phyloP scores from a whole-genome alignment of 2,888 invertebrate genomes.

The Ctena decussata region DNA sequence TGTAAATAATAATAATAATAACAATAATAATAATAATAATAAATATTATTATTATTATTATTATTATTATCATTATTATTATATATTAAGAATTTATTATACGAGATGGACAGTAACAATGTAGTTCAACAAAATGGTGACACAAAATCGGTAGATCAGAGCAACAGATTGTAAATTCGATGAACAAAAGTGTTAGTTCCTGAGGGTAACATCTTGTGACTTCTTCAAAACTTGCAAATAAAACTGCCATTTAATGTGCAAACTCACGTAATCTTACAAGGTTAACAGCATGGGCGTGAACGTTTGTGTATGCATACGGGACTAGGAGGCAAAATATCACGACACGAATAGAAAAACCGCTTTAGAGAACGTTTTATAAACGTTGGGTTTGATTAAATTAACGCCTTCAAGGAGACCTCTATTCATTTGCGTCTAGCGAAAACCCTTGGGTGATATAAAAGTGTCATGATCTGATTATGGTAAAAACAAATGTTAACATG shows the following conservation, averaged over 20 bases:
- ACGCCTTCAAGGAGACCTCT: neutral
- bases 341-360: neutral
- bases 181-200: neutral
- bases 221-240: constrained; percentile 28
- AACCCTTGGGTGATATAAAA: neutral
- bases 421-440: neutral
- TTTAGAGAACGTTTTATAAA: neutral
- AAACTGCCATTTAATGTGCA: constrained; percentile 39
- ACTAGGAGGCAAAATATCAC: constrained; percentile 19
- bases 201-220: constrained; percentile 45
- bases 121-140: too few species aligned
- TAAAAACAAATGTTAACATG: neutral
- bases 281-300: constrained; percentile 34
- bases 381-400: neutral
- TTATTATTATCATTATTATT: too few species aligned
- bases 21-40: too few species aligned
- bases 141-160: too few species aligned
- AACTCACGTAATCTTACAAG: constrained; percentile 25
- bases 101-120: too few species aligned
- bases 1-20: too few species aligned
- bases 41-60: too few species aligned
- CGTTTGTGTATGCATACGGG: constrained; percentile 16
- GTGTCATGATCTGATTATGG: neutral
- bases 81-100: too few species aligned
- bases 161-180: neutral